Conservation (phyloP, 2,797 vertebrate species). For the Balearica regulorum region DNA sequence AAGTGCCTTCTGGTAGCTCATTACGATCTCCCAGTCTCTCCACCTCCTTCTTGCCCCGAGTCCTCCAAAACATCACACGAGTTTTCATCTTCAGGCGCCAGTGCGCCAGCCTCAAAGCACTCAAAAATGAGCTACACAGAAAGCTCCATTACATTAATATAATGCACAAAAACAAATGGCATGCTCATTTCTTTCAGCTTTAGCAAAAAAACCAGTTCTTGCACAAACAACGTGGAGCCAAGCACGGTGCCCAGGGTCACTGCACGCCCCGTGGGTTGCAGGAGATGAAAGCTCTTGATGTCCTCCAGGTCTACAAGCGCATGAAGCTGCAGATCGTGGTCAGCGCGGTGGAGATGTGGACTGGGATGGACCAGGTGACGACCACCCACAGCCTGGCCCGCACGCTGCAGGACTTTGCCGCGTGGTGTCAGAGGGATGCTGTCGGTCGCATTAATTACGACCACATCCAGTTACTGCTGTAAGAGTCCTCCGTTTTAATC, state of each 20-base stretch:
- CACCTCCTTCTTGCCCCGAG: neutral
- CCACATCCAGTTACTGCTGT: neutral
- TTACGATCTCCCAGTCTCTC: neutral
- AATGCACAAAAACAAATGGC: neutral
- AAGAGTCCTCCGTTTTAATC: neutral
- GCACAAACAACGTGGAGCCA: rapidly evolving
- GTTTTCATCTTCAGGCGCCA: neutral
- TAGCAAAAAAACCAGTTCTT: neutral
- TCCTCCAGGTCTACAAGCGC: neutral
- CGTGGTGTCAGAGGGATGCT: neutral
- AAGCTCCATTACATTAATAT: neutral
- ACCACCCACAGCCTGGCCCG: neutral
- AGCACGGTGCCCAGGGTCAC: rapidly evolving
- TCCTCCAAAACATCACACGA: neutral
- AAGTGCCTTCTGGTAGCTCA: neutral
- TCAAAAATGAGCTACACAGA: neutral
- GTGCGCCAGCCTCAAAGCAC: neutral
- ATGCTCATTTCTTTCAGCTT: neutral
- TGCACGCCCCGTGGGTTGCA: too few relatives aligned
- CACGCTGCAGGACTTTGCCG: neutral
- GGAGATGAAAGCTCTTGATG: neutral
- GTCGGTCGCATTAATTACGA: neutral
- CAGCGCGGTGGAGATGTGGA: neutral
- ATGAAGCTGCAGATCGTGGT: neutral
- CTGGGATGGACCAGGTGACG: rapidly evolving